Evolutionary conservation across 1,140 invertebrate genomes (phyloP).

Genomic region (Augochlora pura): DNA sequence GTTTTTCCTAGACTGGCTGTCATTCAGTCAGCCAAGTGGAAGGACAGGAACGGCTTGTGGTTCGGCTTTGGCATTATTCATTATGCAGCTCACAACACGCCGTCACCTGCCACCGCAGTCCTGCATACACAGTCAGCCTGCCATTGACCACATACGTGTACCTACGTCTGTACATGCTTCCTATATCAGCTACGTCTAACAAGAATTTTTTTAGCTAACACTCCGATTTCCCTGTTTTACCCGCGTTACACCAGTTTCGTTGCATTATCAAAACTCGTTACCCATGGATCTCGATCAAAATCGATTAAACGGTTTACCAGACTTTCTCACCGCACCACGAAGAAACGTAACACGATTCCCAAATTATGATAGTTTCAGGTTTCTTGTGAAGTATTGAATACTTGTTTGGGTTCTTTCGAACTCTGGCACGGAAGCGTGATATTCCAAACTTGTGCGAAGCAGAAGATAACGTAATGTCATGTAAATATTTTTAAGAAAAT

Average conservation of each 20-base stretch:
- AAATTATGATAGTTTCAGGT: too few relatives aligned
- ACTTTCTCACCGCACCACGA: too few relatives aligned
- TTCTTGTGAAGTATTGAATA: too few relatives aligned
- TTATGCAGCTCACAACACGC: conserved; percentile 77
- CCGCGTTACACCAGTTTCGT: neutral
- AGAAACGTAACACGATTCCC: too few relatives aligned
- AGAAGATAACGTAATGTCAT: too few relatives aligned
- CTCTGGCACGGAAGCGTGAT: too few relatives aligned
- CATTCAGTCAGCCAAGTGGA: conserved; percentile 76
- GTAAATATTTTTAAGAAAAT: too few relatives aligned
- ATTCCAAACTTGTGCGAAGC: too few relatives aligned
- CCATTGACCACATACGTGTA: conserved; percentile 60
- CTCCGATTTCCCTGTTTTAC: neutral
- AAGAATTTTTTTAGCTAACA: conserved; percentile 15
- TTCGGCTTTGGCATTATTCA: conserved; percentile 77
- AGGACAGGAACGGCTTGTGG: conserved; percentile 76
- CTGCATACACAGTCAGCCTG: conserved; percentile 59
- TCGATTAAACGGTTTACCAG: neutral
- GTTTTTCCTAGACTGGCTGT: conserved; percentile 76
- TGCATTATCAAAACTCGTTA: neutral
- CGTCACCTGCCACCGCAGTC: conserved; percentile 75
- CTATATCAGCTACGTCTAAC: conserved; percentile 37
- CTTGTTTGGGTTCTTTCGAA: too few relatives aligned
- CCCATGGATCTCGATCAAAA: neutral
- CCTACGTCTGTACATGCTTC: conserved; percentile 4